Conservation (phyloP, 2,888 invertebrate species). For the Lasioglossum marginatum region DNA sequence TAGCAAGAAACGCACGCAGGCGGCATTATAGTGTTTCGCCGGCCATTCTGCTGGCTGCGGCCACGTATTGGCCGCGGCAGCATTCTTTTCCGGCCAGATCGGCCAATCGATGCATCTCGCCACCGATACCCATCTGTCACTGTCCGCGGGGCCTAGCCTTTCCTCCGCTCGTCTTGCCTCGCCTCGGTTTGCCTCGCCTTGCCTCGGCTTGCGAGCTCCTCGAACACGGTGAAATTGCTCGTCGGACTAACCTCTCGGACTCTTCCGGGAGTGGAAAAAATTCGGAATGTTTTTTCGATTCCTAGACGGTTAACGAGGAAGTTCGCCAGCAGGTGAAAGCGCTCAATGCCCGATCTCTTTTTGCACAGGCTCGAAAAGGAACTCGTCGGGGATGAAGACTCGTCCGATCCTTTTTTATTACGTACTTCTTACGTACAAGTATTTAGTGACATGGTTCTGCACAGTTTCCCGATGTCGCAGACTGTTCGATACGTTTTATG, state of each 20-base stretch:
- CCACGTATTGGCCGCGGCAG: constrained; percentile 83
- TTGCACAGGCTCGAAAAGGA: background rate
- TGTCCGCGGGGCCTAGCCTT: constrained; percentile 77
- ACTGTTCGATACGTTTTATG: background rate
- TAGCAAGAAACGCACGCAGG: constrained; percentile 67
- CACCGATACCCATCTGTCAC: constrained; percentile 85
- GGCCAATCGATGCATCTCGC: constrained; percentile 85
- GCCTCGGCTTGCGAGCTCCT: background rate
- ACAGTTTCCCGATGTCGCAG: background rate
- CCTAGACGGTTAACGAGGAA: constrained; percentile 7
- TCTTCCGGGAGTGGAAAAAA: constrained; percentile 37
- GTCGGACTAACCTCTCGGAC: background rate
- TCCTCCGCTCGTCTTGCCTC: constrained; percentile 46
- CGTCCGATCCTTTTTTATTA: background rate
- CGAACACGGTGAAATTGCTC: constrained; percentile 40
- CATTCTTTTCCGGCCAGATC: constrained; percentile 84
- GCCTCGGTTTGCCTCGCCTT: background rate
- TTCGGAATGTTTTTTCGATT: constrained; percentile 17
- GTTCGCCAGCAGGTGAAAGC: constrained; percentile 3
- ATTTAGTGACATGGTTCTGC: background rate
- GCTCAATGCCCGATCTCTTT: background rate
- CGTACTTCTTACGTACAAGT: background rate
- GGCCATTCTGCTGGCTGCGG: constrained; percentile 82
- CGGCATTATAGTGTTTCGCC: constrained; percentile 73
- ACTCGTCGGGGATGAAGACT: background rate